Evolutionary conservation across 1,140 invertebrate genomes (phyloP), one percentile per base, ranked within the genome.

Genomic region (Akabosia matsudoensis): DNA sequence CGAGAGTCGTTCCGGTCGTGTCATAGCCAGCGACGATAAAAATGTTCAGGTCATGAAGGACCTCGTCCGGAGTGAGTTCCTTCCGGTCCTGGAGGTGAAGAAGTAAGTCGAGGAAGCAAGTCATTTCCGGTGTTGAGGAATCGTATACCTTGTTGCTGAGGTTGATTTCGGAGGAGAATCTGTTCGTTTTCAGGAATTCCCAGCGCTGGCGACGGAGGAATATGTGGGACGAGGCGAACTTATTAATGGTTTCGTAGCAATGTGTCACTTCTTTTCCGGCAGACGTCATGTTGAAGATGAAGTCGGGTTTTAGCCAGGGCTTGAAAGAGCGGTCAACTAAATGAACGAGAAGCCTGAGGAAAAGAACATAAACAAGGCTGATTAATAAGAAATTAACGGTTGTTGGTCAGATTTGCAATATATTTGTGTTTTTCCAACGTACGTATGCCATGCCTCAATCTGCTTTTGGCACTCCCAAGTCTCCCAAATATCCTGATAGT

Each of bases 21-120:
- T 67, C 61, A 31, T 67, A 67, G 4, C 61, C 61, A 30, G 61
- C 61, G 31, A 67, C 30, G 31, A 67, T 67, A 30, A 67, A 67
- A 7, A 67, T 7, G 31, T 67, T 67, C 28, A 67, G n/a, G 10
- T 67, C 61, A n/a, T 67, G 61, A 2, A 67, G n/a, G 13, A 67
- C 61, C 2, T 67, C 24, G 26, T 67, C 61, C 22, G 13, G 28
- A 30, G 61, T 67, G 10, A 67, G 22, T n/a, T 67, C 61, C 10
- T 31, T n/a, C 61, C 31, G 28, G 7, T 31, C 30, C 22, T 67
- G 26, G 13, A 30, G n/a, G 14, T 67, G 13, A 24, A 67, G 14
- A 2, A 67, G 61, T 2, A 67, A 30, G 22, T 67, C 61, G 2
- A 30, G 24, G n/a, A 30, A 67, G 28, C 61, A 67, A 13, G 7